A percentile compares a stretch with the other conserved stretches of the same genome.
Conservation (phyloP, 2,113 vertebrate species). For the Chlamydotis undulata region DNA sequence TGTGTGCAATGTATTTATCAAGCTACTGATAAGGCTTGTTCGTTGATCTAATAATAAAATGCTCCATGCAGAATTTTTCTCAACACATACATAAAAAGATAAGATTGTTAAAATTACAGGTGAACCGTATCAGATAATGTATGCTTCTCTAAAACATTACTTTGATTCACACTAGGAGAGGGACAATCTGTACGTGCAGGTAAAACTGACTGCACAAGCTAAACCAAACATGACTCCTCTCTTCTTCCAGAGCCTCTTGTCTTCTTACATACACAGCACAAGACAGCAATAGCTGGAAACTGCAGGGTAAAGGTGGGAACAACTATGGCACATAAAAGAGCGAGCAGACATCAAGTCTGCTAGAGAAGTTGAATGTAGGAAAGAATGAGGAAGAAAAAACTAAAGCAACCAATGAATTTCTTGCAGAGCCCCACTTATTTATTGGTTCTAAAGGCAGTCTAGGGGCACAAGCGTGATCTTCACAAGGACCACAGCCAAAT, state of each 20-base stretch:
- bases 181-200: neutral
- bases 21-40: neutral
- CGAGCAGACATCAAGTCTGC: neutral
- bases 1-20: neutral
- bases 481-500: neutral
- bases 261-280: neutral
- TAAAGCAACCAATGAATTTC: neutral
- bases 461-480: neutral
- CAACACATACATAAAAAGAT: neutral
- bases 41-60: neutral
- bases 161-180: neutral
- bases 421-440: neutral
- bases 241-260: neutral
- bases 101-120: neutral
- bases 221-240: neutral
- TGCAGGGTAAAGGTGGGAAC: neutral
- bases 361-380: neutral
- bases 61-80: neutral
- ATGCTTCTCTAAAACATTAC: neutral
- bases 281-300: neutral
- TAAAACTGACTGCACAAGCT: neutral
- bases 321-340: neutral
- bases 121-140: neutral
- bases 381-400: neutral
- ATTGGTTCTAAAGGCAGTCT: neutral